Percentiles rank a stretch among this genome's conserved stretches.
Evolutionary conservation across 2,888 invertebrate genomes (phyloP).

Genomic region (Drosophila mercatorum): DNA sequence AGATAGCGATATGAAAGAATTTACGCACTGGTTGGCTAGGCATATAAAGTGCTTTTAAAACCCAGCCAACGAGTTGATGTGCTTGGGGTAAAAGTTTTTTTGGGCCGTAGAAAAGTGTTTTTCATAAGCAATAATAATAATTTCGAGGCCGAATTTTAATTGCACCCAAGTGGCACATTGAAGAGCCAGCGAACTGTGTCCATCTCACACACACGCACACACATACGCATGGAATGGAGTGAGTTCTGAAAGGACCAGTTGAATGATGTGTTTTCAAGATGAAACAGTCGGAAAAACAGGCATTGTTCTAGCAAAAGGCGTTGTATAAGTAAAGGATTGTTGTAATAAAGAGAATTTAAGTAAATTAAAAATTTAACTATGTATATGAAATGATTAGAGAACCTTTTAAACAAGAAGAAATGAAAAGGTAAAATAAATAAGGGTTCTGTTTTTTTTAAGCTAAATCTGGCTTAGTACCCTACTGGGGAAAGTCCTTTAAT

Average conservation of each 20-base stretch:
- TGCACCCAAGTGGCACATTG: constrained; percentile 82
- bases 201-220: constrained; percentile 1
- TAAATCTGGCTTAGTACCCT: not conserved
- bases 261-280: constrained; percentile 38
- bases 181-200: constrained; percentile 42
- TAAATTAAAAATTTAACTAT: not conserved
- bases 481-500: not conserved
- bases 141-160: constrained; percentile 81
- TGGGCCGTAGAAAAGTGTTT: constrained; percentile 68
- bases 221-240: not conserved
- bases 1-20: constrained; percentile 43
- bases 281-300: constrained; percentile 14
- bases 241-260: constrained; percentile 41
- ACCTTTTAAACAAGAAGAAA: not conserved
- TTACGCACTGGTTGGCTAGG: constrained; percentile 62
- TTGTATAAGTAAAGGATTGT: not conserved
- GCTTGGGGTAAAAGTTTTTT: constrained; percentile 56
- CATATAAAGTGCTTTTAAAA: constrained; percentile 80
- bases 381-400: not conserved
- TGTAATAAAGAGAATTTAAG: not conserved
- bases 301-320: not conserved
- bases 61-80: constrained; percentile 69
- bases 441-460: not conserved
- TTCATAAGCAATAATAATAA: constrained; percentile 79
- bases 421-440: not conserved